A percentile compares a stretch with the other conserved stretches of the same genome.
Evolutionary conservation across 2,888 invertebrate species (phyloP).

Genomic region (Agrochola macilenta): DNA sequence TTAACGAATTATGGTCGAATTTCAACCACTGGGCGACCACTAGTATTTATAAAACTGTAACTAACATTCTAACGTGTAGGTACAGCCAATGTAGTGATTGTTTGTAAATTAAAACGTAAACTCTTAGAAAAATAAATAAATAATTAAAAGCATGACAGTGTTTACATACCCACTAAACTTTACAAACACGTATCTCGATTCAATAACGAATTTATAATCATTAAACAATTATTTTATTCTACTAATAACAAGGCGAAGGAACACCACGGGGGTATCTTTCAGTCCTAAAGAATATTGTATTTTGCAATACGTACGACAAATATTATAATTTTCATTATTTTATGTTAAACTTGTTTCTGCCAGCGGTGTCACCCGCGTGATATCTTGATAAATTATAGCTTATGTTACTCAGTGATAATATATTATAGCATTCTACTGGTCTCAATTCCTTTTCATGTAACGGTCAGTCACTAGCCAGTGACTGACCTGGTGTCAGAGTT

Average conservation of each 20-base stretch:
- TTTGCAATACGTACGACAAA: slow-evolving; percentile 16
- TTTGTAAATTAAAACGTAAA: background rate
- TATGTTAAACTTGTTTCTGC: background rate
- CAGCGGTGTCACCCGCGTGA: too few relatives aligned
- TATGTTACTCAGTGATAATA: too few relatives aligned
- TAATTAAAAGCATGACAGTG: background rate
- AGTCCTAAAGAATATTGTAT: slow-evolving; percentile 23
- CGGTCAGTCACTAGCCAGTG: too few relatives aligned
- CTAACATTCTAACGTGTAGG: background rate
- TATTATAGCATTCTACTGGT: too few relatives aligned
- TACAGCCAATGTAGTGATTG: background rate
- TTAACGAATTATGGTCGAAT: too few relatives aligned
- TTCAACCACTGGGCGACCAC: too few relatives aligned
- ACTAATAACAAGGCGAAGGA: background rate
- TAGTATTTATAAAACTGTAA: background rate
- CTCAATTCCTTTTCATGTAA: too few relatives aligned
- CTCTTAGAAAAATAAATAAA: background rate
- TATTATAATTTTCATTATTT: slow-evolving; percentile 18
- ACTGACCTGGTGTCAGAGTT: too few relatives aligned
- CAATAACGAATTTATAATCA: slow-evolving; percentile 16
- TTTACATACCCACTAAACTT: slow-evolving; percentile 14
- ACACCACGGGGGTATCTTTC: slow-evolving; percentile 15
- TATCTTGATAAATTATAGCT: too few relatives aligned
- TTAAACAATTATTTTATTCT: slow-evolving; percentile 24
- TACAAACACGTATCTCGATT: slow-evolving; percentile 10